Evolutionary conservation across 1,140 invertebrate species (phyloP).

Genomic region (Oedothorax gibbosus): DNA sequence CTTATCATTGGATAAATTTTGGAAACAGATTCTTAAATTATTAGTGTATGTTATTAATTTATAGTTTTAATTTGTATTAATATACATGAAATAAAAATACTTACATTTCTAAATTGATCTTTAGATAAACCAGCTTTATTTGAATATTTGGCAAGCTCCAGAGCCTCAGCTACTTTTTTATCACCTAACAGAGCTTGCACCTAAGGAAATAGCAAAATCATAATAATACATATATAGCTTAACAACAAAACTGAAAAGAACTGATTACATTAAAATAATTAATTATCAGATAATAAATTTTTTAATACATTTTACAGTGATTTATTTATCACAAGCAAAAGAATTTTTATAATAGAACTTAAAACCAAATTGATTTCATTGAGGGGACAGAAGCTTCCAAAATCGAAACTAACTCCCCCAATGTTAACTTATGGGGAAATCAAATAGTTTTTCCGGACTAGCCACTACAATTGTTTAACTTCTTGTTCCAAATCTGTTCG

Average conservation of each 20-base stretch:
- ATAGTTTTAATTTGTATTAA: neutral
- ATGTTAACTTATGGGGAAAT: no score
- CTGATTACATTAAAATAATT: neutral
- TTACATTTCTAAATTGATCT: constrained; percentile 70
- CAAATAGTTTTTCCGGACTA: no score
- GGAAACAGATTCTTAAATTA: neutral
- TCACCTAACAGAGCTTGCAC: constrained; percentile 70
- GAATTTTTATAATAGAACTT: no score
- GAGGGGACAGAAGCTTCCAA: no score
- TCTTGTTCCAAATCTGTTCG: no score
- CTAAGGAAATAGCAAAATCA: constrained; percentile 60
- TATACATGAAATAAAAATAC: neutral
- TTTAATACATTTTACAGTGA: neutral
- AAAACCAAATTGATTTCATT: no score
- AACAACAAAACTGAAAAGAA: neutral
- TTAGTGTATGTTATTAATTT: neutral
- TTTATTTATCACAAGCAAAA: neutral
- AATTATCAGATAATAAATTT: neutral
- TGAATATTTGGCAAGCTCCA: constrained; percentile 71
- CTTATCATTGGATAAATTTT: neutral
- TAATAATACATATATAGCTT: neutral
- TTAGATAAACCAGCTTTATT: constrained; percentile 69
- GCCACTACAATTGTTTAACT: no score
- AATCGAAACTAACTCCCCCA: no score
- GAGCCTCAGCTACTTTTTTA: constrained; percentile 70